A percentile compares a stretch with the other conserved stretches of the same genome.
Evolutionary conservation across 2,888 invertebrate species (phyloP).

Genomic region (Caenorhabditis sp.): DNA sequence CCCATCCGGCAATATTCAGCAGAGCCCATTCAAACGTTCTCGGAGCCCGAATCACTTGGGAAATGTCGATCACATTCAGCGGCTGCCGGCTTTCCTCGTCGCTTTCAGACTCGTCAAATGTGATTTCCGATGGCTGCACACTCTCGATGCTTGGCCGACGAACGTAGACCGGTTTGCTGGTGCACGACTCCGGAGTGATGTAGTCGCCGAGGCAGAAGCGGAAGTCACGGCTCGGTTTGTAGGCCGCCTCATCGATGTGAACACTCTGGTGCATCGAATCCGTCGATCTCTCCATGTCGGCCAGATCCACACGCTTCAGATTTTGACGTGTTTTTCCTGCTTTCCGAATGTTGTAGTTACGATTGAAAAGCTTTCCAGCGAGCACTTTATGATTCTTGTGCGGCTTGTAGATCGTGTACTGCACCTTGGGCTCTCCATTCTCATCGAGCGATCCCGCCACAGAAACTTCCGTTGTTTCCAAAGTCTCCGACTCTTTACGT

Average conservation of each 20-base stretch:
- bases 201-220: slow-evolving; percentile 65
- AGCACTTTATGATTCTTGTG: slow-evolving; percentile 62
- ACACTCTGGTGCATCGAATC: slow-evolving; percentile 62
- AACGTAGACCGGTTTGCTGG: slow-evolving; percentile 43
- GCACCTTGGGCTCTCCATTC: slow-evolving; percentile 52
- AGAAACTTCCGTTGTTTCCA: slow-evolving; percentile 16
- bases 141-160: slow-evolving; percentile 62
- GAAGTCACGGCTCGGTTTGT: slow-evolving; percentile 65
- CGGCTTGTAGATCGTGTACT: slow-evolving; percentile 60
- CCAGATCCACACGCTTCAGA: slow-evolving; percentile 50
- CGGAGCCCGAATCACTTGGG: slow-evolving; percentile 43
- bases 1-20: slow-evolving; percentile 51
- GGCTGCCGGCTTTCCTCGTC: slow-evolving; percentile 29
- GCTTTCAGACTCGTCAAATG: slow-evolving; percentile 16
- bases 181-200: slow-evolving; percentile 41
- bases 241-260: slow-evolving; percentile 54
- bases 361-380: slow-evolving; percentile 60
- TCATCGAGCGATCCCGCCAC: slow-evolving; percentile 27
- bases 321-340: slow-evolving; percentile 45
- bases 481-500: slow-evolving; percentile 42
- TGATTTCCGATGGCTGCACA: slow-evolving; percentile 43
- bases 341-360: slow-evolving; percentile 40
- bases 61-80: slow-evolving; percentile 60
- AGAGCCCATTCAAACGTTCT: slow-evolving; percentile 43
- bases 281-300: slow-evolving; percentile 55